Evolutionary conservation across 2,888 invertebrate genomes (phyloP), one percentile per base, ranked within the genome.

Genomic region (Drosophila atripex): DNA sequence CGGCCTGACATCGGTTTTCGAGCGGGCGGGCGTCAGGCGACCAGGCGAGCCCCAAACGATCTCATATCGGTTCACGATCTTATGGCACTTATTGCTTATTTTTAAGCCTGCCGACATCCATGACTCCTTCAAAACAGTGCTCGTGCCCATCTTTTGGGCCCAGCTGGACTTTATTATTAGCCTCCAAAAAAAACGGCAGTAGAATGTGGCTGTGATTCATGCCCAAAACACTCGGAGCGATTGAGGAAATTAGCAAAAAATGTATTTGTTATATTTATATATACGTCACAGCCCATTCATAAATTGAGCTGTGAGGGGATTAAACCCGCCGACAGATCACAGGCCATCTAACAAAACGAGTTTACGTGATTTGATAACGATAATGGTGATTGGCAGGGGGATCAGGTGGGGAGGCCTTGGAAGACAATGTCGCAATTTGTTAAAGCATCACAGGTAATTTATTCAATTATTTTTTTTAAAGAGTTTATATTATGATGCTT

Each of bases 271-370:
- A 60, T 59, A 71, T 38, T 59, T 52, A 59, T 58, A 49, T 47
- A 58, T 53, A 60, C 76, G 73, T 63, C 82, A 73, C 41, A 47
- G 38, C 47, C 58, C 78, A 76, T 78, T 78, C 78, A 76, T 64
- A 65, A 70, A 61, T 61, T 71, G 63, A 70, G 52, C 28, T 8
- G 21, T 14, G 9, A 32, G 69, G 70, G 61, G 50, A 70, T 47
- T 71, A 41, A 70, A 63, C 70, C 41, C 54, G 35, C 12, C 21
- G 35, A 38, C 46, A 35, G 59, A 28, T 28, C 35, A 12, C 21
- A 28, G 21, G 45, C 45, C 16, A 60, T 61, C 39, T 23, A 47
- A 61, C 61, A 47, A 61, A 61, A 60, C 60, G 60, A 41, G 60
- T 61, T 61, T 23, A 39, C 47, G 38, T 46, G 58, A 57, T 30